Evolutionary conservation across 2,797 vertebrate genomes (phyloP).

Genomic region (Delichon dasypus): DNA sequence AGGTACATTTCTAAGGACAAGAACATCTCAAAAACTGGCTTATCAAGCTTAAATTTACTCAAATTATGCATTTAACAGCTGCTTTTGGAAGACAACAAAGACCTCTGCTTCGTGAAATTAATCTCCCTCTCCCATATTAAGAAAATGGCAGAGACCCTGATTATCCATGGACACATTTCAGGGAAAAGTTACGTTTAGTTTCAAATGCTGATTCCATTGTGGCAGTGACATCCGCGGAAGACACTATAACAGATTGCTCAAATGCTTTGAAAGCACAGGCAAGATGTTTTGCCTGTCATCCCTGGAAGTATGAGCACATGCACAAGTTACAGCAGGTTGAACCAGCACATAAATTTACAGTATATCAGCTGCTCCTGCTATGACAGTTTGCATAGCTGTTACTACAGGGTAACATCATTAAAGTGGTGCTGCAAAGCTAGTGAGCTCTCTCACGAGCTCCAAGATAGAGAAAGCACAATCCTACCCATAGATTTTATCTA

Average conservation of each 20-base stretch:
- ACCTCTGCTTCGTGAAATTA: neutral
- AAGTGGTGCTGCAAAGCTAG: neutral
- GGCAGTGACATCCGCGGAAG: neutral
- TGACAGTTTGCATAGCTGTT: conserved; percentile 2
- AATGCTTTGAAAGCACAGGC: neutral
- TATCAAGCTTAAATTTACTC: neutral
- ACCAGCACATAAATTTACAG: neutral
- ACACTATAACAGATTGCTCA: neutral
- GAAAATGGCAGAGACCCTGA: neutral
- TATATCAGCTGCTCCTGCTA: neutral
- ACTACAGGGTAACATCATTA: neutral
- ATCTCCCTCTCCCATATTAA: neutral
- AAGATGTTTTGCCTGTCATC: neutral
- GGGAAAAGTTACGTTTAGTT: neutral
- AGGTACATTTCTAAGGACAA: neutral
- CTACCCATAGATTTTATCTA: neutral
- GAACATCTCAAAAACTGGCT: neutral
- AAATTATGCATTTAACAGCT: neutral
- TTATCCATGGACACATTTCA: neutral
- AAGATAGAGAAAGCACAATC: neutral
- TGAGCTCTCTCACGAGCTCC: neutral
- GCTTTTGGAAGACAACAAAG: neutral
- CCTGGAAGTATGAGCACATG: neutral
- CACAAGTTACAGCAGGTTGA: conserved; percentile 9
- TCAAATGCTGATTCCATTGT: neutral